These are phyloP conservation scores for Phenacoccus solenopsis DNA, from an alignment of 1,140 invertebrate genomes.

Conservation along the genomic window DNA sequence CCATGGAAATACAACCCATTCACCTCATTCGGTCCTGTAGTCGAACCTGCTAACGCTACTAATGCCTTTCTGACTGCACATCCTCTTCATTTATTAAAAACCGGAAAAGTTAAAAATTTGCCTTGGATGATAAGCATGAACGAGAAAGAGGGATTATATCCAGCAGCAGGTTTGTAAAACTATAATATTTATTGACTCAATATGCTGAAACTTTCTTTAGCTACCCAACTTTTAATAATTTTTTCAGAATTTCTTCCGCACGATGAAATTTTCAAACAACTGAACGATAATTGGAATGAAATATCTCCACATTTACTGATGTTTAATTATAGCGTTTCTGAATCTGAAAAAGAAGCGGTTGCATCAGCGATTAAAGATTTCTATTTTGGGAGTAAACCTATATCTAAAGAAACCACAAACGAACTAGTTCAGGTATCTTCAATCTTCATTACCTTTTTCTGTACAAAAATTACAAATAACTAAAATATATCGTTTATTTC, in stretches of 20 bases:
- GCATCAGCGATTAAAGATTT: not conserved
- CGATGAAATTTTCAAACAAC: not conserved
- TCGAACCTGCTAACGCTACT: conserved; percentile 34
- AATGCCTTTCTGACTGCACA: conserved; percentile 41
- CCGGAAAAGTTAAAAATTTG: conserved; percentile 28
- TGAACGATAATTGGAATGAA: not conserved
- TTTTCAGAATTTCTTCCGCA: not conserved
- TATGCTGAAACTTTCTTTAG: not conserved
- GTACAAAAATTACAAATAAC: not conserved
- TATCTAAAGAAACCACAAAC: not conserved
- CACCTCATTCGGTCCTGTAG: conserved; percentile 45
- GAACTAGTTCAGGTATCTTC: not conserved
- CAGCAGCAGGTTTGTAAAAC: conserved; percentile 35
- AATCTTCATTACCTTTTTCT: not conserved
- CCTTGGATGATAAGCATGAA: conserved; percentile 34
- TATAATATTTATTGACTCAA: not conserved
- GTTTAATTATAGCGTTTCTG: not conserved
- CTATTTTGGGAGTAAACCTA: not conserved
- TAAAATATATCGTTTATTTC: not conserved
- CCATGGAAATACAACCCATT: conserved; percentile 42
- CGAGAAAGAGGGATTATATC: conserved; percentile 34
- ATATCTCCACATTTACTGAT: not conserved
- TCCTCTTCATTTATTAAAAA: conserved; percentile 37
- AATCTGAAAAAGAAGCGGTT: not conserved
- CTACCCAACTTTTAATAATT: not conserved